phyloP scores from a whole-genome alignment of 1,140 invertebrate genomes.

The Drosophila tani region DNA sequence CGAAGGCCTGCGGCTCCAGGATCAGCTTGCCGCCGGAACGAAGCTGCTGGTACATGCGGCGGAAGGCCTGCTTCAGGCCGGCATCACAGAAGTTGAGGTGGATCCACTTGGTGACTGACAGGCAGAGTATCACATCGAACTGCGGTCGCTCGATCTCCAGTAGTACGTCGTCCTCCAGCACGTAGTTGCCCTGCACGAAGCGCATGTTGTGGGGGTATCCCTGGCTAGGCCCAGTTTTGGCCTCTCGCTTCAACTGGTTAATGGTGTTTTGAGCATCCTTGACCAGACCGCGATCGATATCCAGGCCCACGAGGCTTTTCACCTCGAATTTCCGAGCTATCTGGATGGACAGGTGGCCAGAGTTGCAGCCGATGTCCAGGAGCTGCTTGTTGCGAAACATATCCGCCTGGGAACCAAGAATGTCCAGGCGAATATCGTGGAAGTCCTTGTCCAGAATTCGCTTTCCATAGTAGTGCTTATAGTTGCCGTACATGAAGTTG shows the following conservation, averaged over 20 bases:
- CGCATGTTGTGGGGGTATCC: slow-evolving; percentile 70
- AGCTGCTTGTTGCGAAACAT: slow-evolving; percentile 95
- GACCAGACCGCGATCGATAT: slow-evolving; percentile 96
- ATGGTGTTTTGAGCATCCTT: slow-evolving; percentile 82
- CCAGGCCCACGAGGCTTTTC: slow-evolving; percentile 94
- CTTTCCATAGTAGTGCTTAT: slow-evolving; percentile 95
- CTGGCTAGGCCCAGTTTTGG: not conserved
- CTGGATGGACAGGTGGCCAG: slow-evolving; percentile 95
- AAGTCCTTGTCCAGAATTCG: slow-evolving; percentile 91
- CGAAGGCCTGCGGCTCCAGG: slow-evolving; percentile 96
- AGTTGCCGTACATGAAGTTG: slow-evolving; percentile 78
- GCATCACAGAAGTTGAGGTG: slow-evolving; percentile 98
- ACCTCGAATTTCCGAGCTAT: slow-evolving; percentile 94
- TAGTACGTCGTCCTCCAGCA: slow-evolving; percentile 93
- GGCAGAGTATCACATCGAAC: slow-evolving; percentile 97
- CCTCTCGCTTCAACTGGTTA: slow-evolving; percentile 44
- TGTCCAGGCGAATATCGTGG: slow-evolving; percentile 92
- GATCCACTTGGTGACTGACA: slow-evolving; percentile 99
- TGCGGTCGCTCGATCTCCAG: slow-evolving; percentile 93
- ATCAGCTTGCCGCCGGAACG: slow-evolving; percentile 95
- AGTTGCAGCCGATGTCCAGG: slow-evolving; percentile 99
- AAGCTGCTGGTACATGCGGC: slow-evolving; percentile 95
- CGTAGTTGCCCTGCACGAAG: slow-evolving; percentile 93
- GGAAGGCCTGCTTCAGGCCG: slow-evolving; percentile 97
- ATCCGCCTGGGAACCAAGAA: slow-evolving; percentile 91